Conservation (phyloP, 2,797 vertebrate species). For the Epinephelus coioides region DNA sequence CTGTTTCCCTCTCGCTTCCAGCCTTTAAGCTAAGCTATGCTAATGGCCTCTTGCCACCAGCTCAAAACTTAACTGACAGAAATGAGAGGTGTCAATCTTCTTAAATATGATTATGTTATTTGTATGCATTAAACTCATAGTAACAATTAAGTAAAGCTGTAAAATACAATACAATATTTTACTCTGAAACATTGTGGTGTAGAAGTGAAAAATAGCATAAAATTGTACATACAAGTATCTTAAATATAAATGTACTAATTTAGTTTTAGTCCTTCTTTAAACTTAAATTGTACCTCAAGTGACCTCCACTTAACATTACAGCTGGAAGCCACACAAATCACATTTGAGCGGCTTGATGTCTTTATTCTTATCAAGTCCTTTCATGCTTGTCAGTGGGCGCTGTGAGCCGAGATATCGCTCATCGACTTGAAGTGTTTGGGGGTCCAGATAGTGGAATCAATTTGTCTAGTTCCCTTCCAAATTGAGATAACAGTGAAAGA, state of each 20-base stretch:
- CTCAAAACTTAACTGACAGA: background rate
- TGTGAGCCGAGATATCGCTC: slow-evolving; percentile 33
- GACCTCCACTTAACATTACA: slow-evolving; percentile 12
- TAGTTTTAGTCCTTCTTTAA: background rate
- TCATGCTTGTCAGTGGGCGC: slow-evolving; percentile 33
- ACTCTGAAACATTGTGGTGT: background rate
- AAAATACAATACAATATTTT: background rate
- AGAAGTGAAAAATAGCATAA: background rate
- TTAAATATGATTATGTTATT: background rate
- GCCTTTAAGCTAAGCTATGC: background rate
- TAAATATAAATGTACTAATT: too few species aligned
- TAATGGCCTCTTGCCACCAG: background rate
- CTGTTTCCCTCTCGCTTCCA: background rate
- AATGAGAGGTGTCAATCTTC: background rate
- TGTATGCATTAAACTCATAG: background rate
- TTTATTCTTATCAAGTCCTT: slow-evolving; percentile 35
- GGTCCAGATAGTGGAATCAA: slow-evolving; percentile 34
- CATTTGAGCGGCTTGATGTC: slow-evolving; percentile 19
- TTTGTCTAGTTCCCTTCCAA: slow-evolving; percentile 23
- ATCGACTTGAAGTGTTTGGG: slow-evolving; percentile 28
- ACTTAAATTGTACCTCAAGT: slow-evolving; percentile 1
- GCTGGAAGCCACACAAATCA: slow-evolving; percentile 4
- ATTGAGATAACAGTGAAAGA: slow-evolving; percentile 37
- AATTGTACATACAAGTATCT: too few species aligned
- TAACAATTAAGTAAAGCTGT: background rate